phyloP scores from a whole-genome alignment of 2,113 vertebrate species.

The Peucedramus taeniatus region DNA sequence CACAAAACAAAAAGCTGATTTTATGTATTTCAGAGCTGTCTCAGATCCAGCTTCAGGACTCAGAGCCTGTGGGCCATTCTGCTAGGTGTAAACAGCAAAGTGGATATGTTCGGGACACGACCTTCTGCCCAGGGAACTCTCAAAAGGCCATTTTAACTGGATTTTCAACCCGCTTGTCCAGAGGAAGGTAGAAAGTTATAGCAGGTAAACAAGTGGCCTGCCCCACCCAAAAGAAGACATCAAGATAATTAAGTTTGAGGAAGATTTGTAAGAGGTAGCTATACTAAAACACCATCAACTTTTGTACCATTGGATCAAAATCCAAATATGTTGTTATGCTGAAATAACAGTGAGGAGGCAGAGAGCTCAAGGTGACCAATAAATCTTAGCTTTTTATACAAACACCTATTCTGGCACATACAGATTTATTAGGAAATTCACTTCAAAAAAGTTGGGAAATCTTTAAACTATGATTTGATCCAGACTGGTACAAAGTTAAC shows the following conservation, averaged over 20 bases:
- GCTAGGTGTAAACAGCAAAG: neutral
- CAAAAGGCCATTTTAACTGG: neutral
- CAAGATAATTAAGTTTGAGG: neutral
- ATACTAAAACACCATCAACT: neutral
- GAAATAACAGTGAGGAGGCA: neutral
- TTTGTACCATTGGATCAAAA: neutral
- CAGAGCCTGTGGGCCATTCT: neutral
- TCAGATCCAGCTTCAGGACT: neutral
- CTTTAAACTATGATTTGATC: neutral
- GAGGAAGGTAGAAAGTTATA: neutral
- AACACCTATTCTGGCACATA: neutral
- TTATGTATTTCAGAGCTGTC: neutral
- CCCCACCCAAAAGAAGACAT: neutral
- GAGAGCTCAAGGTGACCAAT: neutral
- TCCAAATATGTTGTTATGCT: neutral
- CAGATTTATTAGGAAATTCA: neutral
- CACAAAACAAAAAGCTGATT: neutral
- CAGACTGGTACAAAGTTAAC: neutral
- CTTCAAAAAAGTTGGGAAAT: neutral
- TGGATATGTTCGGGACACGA: accelerated
- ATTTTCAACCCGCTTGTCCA: neutral
- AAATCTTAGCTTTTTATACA: neutral
- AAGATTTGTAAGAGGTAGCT: neutral
- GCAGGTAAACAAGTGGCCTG: neutral
- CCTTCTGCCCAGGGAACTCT: neutral